Evolutionary conservation across 2,113 vertebrate species (phyloP).

Genomic region (Hydropotes inermis): DNA sequence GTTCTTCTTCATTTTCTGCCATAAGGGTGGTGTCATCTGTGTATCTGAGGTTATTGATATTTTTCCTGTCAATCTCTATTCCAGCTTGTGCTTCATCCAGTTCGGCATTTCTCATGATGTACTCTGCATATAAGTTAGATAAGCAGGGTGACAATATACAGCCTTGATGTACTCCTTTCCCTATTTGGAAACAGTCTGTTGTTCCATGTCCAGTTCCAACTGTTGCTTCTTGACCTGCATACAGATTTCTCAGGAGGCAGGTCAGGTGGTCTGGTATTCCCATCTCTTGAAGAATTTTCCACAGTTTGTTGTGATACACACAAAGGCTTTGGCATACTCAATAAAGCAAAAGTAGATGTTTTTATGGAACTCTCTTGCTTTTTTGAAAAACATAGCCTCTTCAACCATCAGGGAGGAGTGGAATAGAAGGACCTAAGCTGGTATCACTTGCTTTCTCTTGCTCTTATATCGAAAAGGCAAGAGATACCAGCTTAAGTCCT

Average conservation of each 20-base stretch:
- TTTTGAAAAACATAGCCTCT: neutral
- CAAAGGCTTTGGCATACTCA: neutral
- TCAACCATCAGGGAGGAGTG: too few species aligned
- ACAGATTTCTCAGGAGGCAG: neutral
- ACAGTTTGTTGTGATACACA: neutral
- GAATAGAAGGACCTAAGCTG: too few species aligned
- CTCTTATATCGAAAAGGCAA: too few species aligned
- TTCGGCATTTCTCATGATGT: neutral
- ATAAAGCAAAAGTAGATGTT: neutral
- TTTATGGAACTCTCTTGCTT: neutral
- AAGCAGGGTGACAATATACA: neutral
- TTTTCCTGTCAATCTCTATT: accelerated
- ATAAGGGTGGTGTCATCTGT: neutral
- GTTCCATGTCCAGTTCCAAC: neutral
- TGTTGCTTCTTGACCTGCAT: neutral
- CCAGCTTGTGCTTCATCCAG: neutral
- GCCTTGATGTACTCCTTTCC: accelerated
- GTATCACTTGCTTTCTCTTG: too few species aligned
- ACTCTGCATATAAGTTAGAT: neutral
- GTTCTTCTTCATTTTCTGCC: neutral
- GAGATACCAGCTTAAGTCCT: neutral
- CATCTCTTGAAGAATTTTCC: neutral
- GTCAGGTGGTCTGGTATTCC: neutral
- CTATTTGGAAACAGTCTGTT: neutral
- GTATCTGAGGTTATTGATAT: neutral